Evolutionary conservation across 2,797 vertebrate genomes (phyloP).

Genomic region (Sebastes alutus): DNA sequence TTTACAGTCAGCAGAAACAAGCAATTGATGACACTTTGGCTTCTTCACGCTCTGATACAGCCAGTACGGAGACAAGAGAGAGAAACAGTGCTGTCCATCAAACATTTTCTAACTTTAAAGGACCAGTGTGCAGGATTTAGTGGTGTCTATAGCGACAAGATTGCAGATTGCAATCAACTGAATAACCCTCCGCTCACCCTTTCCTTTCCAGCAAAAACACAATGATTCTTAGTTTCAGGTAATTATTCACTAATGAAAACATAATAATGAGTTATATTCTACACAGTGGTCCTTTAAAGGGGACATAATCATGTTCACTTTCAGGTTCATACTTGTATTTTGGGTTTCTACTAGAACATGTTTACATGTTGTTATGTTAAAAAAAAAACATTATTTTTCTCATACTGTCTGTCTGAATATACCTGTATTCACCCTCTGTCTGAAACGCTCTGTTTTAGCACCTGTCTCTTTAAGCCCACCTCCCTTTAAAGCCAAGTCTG

Average conservation of each 20-base stretch:
- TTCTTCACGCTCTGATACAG: slow-evolving; percentile 60
- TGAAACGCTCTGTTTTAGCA: not conserved
- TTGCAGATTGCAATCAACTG: no score
- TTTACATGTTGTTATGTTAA: not conserved
- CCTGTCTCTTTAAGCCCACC: no score
- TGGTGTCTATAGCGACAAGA: not conserved
- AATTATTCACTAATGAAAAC: not conserved
- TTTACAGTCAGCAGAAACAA: slow-evolving; percentile 75
- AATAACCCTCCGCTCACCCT: not conserved
- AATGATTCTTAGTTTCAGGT: no score
- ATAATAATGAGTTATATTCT: not conserved
- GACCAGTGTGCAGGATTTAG: not conserved
- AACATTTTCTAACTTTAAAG: not conserved
- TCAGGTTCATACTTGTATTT: not conserved
- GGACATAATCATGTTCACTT: not conserved
- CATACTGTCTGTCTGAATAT: no score
- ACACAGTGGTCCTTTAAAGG: not conserved
- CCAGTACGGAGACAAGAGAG: slow-evolving; percentile 6
- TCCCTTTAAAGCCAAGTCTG: not conserved
- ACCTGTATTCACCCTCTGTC: not conserved
- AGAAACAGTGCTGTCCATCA: slow-evolving; percentile 7
- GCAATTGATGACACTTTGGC: slow-evolving; percentile 61
- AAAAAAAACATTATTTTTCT: no score
- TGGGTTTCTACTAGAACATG: not conserved
- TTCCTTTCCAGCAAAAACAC: not conserved